A percentile compares a stretch with the other conserved stretches of the same genome.
phyloP scores from a whole-genome alignment of 2,797 vertebrate species.

The Pagetopsis macropterus region DNA sequence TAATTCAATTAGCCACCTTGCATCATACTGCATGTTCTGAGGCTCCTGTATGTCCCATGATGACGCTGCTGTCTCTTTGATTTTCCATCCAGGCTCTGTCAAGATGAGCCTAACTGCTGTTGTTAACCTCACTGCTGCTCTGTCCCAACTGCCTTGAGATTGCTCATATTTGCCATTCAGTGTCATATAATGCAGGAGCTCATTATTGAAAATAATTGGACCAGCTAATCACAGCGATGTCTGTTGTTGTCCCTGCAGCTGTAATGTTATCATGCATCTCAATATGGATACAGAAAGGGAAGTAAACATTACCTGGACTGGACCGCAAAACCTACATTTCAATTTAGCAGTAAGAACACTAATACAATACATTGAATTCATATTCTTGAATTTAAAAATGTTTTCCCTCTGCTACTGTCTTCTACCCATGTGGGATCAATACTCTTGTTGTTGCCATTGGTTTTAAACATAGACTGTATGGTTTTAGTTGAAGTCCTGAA shows the following conservation, averaged over 20 bases:
- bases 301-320: not conserved
- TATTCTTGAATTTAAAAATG: not conserved
- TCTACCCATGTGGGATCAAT: not conserved
- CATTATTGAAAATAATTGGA: constrained; percentile 41
- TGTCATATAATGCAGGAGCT: constrained; percentile 1
- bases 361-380: not conserved
- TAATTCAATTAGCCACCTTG: constrained; percentile 22
- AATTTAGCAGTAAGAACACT: not conserved
- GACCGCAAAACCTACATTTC: not conserved
- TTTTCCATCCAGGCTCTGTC: constrained; percentile 34
- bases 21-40: constrained; percentile 24
- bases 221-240: not conserved
- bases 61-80: constrained; percentile 10
- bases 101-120: constrained; percentile 34
- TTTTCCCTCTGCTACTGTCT: not conserved
- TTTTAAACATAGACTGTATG: no score
- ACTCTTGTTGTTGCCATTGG: no score
- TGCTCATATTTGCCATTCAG: constrained; percentile 25
- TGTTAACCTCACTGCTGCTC: constrained; percentile 23
- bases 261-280: not conserved
- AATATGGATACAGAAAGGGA: not conserved
- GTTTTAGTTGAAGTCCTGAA: no score
- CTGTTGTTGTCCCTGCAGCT: constrained; percentile 17
- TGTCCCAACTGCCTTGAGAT: constrained; percentile 18
- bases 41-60: constrained; percentile 33